Percentiles rank a stretch among this genome's conserved stretches.
Conservation (phyloP, 1,140 invertebrate genomes). For the Lordiphosa clarofinis region DNA sequence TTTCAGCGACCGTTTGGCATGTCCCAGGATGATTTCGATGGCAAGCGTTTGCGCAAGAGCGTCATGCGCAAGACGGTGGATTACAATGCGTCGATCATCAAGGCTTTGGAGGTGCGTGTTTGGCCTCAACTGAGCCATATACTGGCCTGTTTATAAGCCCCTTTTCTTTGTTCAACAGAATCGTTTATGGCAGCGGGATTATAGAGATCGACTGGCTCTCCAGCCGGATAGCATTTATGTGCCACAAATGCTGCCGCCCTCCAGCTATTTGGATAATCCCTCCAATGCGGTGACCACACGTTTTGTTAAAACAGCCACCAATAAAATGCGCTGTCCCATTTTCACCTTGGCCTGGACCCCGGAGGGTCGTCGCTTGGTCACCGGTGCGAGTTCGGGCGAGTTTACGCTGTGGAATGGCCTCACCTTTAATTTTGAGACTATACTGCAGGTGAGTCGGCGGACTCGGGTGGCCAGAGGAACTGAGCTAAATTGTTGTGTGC, state of each 20-base stretch:
- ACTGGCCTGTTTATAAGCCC: background rate
- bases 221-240: constrained; percentile 96
- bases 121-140: background rate
- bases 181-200: constrained; percentile 96
- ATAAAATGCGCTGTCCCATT: constrained; percentile 99
- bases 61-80: constrained; percentile 99
- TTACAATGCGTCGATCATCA: constrained; percentile 97
- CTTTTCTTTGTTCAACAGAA: constrained; percentile 81
- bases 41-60: constrained; percentile 96
- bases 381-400: constrained; percentile 99
- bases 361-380: constrained; percentile 97
- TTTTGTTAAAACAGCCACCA: constrained; percentile 99
- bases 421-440: constrained; percentile 99
- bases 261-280: constrained; percentile 94
- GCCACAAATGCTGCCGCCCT: constrained; percentile 92
- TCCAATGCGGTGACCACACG: constrained; percentile 97
- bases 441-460: constrained; percentile 91
- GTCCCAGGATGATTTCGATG: constrained; percentile 94
- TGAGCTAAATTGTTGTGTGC: background rate
- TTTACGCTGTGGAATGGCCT: constrained; percentile 99
- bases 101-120: constrained; percentile 88
- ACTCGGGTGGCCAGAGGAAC: background rate
- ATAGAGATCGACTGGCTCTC: constrained; percentile 90
- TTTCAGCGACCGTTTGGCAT: constrained; percentile 80
- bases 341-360: constrained; percentile 99